These are phyloP conservation scores for Staurois parvus DNA, from an alignment of 2,797 vertebrate genomes.

Conservation along the genomic window DNA sequence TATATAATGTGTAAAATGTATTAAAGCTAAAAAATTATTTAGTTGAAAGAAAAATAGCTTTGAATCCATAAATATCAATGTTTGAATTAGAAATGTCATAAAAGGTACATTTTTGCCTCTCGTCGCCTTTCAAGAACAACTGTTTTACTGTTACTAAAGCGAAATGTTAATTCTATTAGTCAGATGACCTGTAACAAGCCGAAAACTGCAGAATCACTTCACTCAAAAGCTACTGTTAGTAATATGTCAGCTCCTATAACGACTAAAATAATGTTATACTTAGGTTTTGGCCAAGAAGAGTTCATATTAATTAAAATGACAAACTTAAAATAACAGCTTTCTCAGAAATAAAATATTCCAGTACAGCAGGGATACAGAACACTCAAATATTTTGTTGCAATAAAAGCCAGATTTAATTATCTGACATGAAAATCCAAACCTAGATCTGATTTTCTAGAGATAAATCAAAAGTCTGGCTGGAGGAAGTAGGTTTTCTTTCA, in stretches of 20 bases:
- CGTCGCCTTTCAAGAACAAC: background rate
- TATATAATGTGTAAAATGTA: too few species aligned
- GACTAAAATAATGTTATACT: background rate
- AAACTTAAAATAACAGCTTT: background rate
- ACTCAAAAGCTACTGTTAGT: background rate
- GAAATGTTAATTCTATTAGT: background rate
- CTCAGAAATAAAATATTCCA: background rate
- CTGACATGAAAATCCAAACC: background rate
- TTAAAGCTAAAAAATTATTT: background rate
- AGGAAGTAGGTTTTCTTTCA: slow-evolving; percentile 12
- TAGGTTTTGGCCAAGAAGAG: background rate
- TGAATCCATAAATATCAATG: background rate
- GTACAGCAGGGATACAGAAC: background rate
- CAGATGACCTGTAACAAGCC: background rate
- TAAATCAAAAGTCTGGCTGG: slow-evolving; percentile 19
- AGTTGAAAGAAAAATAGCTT: background rate
- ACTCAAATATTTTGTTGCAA: slow-evolving; percentile 16
- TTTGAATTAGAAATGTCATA: background rate
- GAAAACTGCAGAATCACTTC: background rate
- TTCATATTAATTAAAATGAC: background rate
- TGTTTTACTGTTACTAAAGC: background rate
- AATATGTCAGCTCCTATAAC: background rate
- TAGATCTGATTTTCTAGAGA: slow-evolving; percentile 16
- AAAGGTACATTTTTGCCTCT: background rate
- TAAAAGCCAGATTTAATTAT: slow-evolving; percentile 10